Evolutionary conservation across 2,888 invertebrate species (phyloP), one percentile per base, ranked within the genome.

Genomic region (Pyrrhosoma nymphula): DNA sequence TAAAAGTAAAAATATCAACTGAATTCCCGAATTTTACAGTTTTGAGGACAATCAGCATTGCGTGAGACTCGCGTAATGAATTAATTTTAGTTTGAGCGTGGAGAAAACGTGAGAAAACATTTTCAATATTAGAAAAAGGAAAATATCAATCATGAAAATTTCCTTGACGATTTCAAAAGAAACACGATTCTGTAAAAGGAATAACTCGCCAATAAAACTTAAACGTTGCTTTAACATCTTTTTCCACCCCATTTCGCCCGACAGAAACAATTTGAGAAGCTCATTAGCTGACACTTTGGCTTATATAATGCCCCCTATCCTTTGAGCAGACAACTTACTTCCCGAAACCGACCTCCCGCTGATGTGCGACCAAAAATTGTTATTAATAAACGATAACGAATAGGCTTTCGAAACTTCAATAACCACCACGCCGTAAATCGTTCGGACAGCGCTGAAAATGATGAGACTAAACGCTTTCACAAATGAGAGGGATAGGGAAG

Each of bases 331-430:
- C 69, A 69, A 69, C 35, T 82, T 35, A 82, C 35, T 82, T 30
- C 35, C 18, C 82, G 82, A 82, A 30, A 35, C 26, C 16, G 82
- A 35, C 35, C 82, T 30, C 35, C 82, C 30, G 82, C 82, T 82
- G 82, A 82, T 26, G 82, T 82, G 30, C 35, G 35, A 82, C 26
- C 82, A 16, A 82, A n/a, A 82, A 82, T 35, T 82, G 16, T 35
- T 82, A 82, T 82, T 82, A 47, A 47, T 47, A 82, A 82, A 82
- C 35, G 82, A 82, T 82, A 82, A 82, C 75, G 82, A 35, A 82
- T 82, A 82, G 35, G 35, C 82, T 35, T 35, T 82, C 82, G 35
- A 82, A 82, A 82, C 35, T 35, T 82, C 82, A 82, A 82, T 35
- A 82, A 82, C 82, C 82, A 18, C 35, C 82, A 82, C 35, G 82